These are phyloP conservation scores for Drosophila varians DNA, from an alignment of 1,140 invertebrate species.

Conservation along the genomic window DNA sequence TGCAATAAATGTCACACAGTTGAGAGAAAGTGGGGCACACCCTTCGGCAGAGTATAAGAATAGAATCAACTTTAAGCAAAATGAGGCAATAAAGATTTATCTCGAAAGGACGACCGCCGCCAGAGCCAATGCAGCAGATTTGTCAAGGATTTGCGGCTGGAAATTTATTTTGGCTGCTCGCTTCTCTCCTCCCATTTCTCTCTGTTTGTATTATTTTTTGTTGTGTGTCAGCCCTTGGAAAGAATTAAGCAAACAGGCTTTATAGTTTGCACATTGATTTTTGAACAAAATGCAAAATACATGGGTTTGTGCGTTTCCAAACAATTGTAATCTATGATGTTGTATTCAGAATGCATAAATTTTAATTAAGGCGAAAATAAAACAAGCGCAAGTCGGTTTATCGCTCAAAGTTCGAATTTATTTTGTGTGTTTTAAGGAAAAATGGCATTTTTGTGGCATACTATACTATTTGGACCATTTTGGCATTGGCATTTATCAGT, in stretches of 20 bases:
- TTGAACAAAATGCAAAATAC: slow-evolving; percentile 32
- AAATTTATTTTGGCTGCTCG: slow-evolving; percentile 70
- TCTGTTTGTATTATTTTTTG: slow-evolving; percentile 27
- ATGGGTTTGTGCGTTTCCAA: slow-evolving; percentile 2
- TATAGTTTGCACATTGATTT: slow-evolving; percentile 53
- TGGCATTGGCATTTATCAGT: slow-evolving; percentile 32
- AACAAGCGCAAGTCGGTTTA: slow-evolving; percentile 16
- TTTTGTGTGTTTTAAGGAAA: slow-evolving; percentile 26
- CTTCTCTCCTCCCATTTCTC: slow-evolving; percentile 1
- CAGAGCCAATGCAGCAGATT: slow-evolving; percentile 74
- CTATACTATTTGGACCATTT: too few species aligned
- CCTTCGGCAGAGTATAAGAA: slow-evolving; percentile 39
- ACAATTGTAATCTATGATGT: slow-evolving; percentile 61
- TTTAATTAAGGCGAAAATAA: slow-evolving; percentile 66
- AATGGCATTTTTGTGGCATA: slow-evolving; percentile 18
- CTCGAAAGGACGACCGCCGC: slow-evolving; percentile 42
- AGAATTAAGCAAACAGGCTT: slow-evolving; percentile 32
- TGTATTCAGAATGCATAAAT: slow-evolving; percentile 70
- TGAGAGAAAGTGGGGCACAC: background rate
- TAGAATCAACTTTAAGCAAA: slow-evolving; percentile 74
- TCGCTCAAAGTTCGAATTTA: slow-evolving; percentile 43
- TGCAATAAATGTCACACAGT: background rate
- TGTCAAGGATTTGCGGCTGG: slow-evolving; percentile 75
- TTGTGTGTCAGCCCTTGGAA: background rate
- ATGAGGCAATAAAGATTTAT: slow-evolving; percentile 81